Conservation (phyloP, 2,113 vertebrate genomes). For the Gadus chalcogrammus region DNA sequence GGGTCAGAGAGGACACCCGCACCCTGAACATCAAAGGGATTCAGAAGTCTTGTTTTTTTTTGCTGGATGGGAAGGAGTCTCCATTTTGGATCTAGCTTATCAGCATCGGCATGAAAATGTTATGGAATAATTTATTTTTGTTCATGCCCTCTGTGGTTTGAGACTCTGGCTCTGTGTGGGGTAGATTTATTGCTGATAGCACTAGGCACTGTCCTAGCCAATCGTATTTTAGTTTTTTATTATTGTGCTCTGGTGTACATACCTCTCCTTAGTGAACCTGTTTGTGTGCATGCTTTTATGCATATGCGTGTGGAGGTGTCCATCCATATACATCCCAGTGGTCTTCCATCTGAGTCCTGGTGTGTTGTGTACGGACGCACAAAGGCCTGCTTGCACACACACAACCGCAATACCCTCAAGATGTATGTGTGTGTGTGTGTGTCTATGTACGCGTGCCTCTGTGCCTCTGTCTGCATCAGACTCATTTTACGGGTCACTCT, state of each 20-base stretch:
- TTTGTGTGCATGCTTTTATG: slow-evolving; percentile 7
- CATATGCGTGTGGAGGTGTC: slow-evolving; percentile 13
- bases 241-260: neutral
- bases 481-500: slow-evolving; percentile 18
- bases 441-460: slow-evolving; percentile 5
- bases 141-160: no score
- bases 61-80: no score
- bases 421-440: slow-evolving; percentile 7
- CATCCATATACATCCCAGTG: neutral
- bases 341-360: slow-evolving; percentile 3
- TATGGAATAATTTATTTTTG: no score
- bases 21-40: slow-evolving; percentile 65
- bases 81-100: no score
- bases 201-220: neutral
- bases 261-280: neutral
- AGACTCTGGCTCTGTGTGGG: no score
- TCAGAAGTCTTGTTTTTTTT: slow-evolving; percentile 31
- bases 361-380: neutral
- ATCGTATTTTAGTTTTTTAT: neutral
- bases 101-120: no score
- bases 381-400: neutral
- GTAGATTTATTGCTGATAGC: no score
- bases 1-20: slow-evolving; percentile 15
- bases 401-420: neutral
- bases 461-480: slow-evolving; percentile 3